Evolutionary conservation across 1,140 invertebrate genomes (phyloP), one percentile per base, ranked within the genome.

Genomic region (Drosophila biarmipes): DNA sequence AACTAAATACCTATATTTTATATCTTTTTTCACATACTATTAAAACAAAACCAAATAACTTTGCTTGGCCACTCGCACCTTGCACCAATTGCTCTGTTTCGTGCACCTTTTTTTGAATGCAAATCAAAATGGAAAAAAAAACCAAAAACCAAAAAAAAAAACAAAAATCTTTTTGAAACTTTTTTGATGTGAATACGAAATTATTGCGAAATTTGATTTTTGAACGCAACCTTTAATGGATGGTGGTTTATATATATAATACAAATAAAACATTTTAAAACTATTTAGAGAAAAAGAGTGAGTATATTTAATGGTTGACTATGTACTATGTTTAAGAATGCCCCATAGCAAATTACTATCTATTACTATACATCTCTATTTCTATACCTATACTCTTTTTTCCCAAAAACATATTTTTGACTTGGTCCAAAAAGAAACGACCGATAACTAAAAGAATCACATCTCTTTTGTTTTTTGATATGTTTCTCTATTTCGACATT

Each of bases 181-280:
- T 89, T 84, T 89, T 89, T 89, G 79, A 89, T 89, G 84, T 89
- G 85, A 89, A 89, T 80, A 87, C 72, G 71, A 84, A 75, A 85
- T 89, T 89, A 75, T 80, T 90, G 87, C 87, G 87, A 87, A 90
- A 80, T 90, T 90, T 89, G 87, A 90, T 84, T 90, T 90, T 90
- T 90, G 82, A 89, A 84, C 82, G 87, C 87, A 90, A 90, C 79
- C 53, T 82, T 90, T 90, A 90, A 90, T 90, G 78, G 82, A 90
- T 90, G 79, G 79, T 90, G 87, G 73, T 87, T 84, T 52, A 71
- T 86, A 89, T 66, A 73, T 72, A 80, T 75, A 85, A 80, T 66
- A 80, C 51, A 76, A 72, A 63, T 51, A 82, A 69, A 66, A 68
- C 51, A 82, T 87, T 80, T 86, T 78, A 58, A 90, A 90, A 80